Evolutionary conservation across 2,113 vertebrate genomes (phyloP).

Genomic region (Sylvicapra grimmia): DNA sequence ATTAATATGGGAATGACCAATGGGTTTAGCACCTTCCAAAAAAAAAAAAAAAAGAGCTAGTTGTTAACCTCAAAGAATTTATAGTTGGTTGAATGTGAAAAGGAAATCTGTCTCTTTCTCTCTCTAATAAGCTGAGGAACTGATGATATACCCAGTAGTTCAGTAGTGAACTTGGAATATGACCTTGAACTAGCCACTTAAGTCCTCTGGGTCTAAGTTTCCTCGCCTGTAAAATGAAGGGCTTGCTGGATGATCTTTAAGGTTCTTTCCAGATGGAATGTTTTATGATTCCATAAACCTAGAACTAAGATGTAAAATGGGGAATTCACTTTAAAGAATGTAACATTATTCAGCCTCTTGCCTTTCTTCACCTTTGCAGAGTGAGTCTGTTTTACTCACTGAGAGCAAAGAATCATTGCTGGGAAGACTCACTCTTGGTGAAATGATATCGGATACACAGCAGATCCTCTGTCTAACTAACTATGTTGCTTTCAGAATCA

Average conservation of each 20-base stretch:
- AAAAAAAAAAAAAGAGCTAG: neutral
- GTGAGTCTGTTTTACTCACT: neutral
- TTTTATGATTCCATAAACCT: slow-evolving; percentile 1
- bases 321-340: neutral
- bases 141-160: neutral
- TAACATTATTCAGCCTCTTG: neutral
- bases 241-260: neutral
- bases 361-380: neutral
- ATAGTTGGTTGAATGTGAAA: slow-evolving; percentile 20
- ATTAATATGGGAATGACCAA: slow-evolving; percentile 37
- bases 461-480: neutral
- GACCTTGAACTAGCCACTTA: neutral
- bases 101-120: neutral
- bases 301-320: neutral
- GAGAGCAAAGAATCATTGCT: neutral
- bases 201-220: neutral
- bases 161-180: neutral
- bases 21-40: neutral
- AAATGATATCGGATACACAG: neutral
- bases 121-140: neutral
- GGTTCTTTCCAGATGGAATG: neutral
- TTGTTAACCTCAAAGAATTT: slow-evolving; percentile 51
- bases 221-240: neutral
- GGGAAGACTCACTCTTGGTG: neutral
- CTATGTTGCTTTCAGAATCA: neutral